A percentile compares a stretch with the other conserved stretches of the same genome.
Evolutionary conservation across 2,888 invertebrate genomes (phyloP).

Genomic region (Hofmannophila pseudospretella): DNA sequence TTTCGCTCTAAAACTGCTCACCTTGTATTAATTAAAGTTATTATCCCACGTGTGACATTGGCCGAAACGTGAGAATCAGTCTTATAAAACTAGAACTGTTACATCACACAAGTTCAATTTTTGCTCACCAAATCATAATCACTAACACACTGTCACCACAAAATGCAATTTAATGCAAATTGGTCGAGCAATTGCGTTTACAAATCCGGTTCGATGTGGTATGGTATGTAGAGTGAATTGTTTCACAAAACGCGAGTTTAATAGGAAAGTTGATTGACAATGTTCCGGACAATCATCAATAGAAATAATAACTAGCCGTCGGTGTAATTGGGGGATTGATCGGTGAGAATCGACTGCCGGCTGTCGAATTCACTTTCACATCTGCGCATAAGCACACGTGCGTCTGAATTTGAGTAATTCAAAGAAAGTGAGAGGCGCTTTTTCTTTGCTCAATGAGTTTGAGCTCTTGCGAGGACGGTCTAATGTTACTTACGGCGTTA

Average conservation of each 20-base stretch:
- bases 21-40: slow-evolving; percentile 3
- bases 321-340: slow-evolving; percentile 34
- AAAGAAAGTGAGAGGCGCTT: slow-evolving; percentile 71
- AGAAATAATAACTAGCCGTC: slow-evolving; percentile 12
- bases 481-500: slow-evolving; percentile 11
- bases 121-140: slow-evolving; percentile 1
- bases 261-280: slow-evolving; percentile 46
- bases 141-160: slow-evolving; percentile 6
- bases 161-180: slow-evolving; percentile 3
- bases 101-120: neutral
- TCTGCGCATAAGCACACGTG: slow-evolving; percentile 33
- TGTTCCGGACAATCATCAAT: slow-evolving; percentile 25
- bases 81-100: neutral
- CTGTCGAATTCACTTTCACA: slow-evolving; percentile 61
- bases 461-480: slow-evolving; percentile 24
- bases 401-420: slow-evolving; percentile 47
- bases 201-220: slow-evolving; percentile 3
- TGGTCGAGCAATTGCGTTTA: slow-evolving; percentile 6
- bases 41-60: slow-evolving; percentile 11
- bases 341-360: slow-evolving; percentile 34
- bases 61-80: slow-evolving; percentile 2
- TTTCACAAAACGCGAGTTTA: slow-evolving; percentile 24
- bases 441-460: slow-evolving; percentile 65
- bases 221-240: slow-evolving; percentile 12
- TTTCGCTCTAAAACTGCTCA: neutral